Evolutionary conservation across 2,113 vertebrate species (phyloP).

Genomic region (Aegotheles bennettii): DNA sequence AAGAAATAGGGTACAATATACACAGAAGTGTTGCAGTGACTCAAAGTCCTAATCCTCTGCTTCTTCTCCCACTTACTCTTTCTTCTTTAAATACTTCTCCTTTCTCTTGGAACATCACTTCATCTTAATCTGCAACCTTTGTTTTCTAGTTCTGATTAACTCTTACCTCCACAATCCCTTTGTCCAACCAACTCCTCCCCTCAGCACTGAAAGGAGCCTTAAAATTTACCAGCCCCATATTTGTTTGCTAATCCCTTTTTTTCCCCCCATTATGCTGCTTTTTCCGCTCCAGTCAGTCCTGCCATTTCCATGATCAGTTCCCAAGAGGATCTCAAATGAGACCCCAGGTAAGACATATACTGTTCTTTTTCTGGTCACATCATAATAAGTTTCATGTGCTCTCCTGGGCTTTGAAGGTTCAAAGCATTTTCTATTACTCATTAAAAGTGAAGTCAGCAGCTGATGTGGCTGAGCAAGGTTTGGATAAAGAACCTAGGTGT

Average conservation of each 20-base stretch:
- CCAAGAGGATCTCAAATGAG: constrained; percentile 39
- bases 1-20: not conserved
- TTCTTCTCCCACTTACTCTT: not conserved
- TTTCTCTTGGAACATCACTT: not conserved
- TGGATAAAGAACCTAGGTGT: constrained; percentile 23
- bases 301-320: constrained; percentile 11
- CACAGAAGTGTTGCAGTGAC: not conserved
- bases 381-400: constrained; percentile 41
- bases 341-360: not conserved
- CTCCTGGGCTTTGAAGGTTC: constrained; percentile 35
- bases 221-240: constrained; percentile 7
- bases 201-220: constrained; percentile 12
- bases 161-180: not conserved
- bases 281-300: constrained; percentile 24
- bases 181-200: not conserved
- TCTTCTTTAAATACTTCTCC: not conserved
- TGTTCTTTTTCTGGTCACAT: constrained; percentile 24
- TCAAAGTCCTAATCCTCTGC: not conserved
- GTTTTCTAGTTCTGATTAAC: not conserved
- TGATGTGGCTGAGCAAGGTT: not conserved
- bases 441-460: constrained; percentile 11
- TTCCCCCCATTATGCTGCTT: not conserved
- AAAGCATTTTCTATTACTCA: constrained; percentile 49
- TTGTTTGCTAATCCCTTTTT: not conserved
- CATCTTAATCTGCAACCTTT: not conserved